These are phyloP conservation scores for Muscina levida DNA, from an alignment of 2,888 invertebrate genomes.

Conservation along the genomic window DNA sequence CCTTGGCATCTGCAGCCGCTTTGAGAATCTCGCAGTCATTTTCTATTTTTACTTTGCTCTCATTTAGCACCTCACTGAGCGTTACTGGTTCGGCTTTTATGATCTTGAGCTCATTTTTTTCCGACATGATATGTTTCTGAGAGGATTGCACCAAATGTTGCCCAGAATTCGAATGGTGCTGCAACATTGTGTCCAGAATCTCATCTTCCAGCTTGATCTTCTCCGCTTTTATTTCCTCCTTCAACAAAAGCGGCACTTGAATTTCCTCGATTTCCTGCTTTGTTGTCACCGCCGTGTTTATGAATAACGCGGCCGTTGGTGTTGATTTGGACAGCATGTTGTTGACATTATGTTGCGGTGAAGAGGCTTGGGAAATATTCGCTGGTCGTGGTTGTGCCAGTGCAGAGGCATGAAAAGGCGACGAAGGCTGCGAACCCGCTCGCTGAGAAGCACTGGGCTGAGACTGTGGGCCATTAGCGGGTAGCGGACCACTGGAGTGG, in stretches of 20 bases:
- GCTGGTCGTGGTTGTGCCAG: slow-evolving; percentile 29
- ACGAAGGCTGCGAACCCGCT: slow-evolving; percentile 65
- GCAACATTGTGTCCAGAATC: slow-evolving; percentile 64
- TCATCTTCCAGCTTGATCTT: slow-evolving; percentile 79
- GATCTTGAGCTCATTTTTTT: slow-evolving; percentile 74
- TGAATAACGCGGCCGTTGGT: slow-evolving; percentile 45
- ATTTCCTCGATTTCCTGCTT: slow-evolving; percentile 65
- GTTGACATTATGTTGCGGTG: slow-evolving; percentile 61
- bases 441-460: slow-evolving; percentile 58
- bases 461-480: neutral
- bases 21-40: slow-evolving; percentile 54
- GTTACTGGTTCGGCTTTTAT: slow-evolving; percentile 76
- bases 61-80: slow-evolving; percentile 54
- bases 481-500: slow-evolving; percentile 11
- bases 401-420: slow-evolving; percentile 22
- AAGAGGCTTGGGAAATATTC: slow-evolving; percentile 47
- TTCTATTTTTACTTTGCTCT: slow-evolving; percentile 61
- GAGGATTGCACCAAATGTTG: slow-evolving; percentile 48
- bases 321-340: slow-evolving; percentile 48
- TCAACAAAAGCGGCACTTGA: slow-evolving; percentile 70
- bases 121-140: slow-evolving; percentile 64
- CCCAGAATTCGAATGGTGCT: slow-evolving; percentile 59
- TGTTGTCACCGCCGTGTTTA: slow-evolving; percentile 43
- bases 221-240: slow-evolving; percentile 79
- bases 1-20: neutral